Evolutionary conservation across 2,113 vertebrate genomes (phyloP), one percentile per base, ranked within the genome.

Genomic region (Aegypius monachus): DNA sequence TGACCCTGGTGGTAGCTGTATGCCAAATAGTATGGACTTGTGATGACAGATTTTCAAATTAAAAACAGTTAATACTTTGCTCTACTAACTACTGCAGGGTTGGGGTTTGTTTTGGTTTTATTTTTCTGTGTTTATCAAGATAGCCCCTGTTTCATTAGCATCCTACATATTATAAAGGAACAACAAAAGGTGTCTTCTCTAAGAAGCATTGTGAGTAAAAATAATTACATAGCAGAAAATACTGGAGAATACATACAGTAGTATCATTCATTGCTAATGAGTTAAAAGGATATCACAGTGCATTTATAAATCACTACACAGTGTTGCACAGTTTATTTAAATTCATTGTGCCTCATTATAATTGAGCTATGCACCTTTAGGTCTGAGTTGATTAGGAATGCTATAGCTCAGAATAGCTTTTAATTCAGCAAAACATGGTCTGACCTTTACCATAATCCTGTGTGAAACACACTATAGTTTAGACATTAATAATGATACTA

Each of bases 311-410:
- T 99, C 99, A 99, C 98, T 98, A 98, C 97, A 99, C 97, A 98
- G 98, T 98, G 98, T 99, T 99, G 98, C 97, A 98, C 99, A 99
- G 99, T 99, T 99, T 99, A 99, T 99, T 99, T 99, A 99, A 99
- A 99, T 99, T 99, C 98, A 99, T 99, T 98, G 99, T 98, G 98
- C 98, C 99, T 99, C 99, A 99, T 99, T 99, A 99, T 99, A 99
- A 99, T 98, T 99, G 99, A 99, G 99, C 99, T 99, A 99, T 99
- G 99, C 99, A 99, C 99, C 99, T 99, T 99, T 99, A 99, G 99
- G 99, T 99, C 99, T 98, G 98, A 99, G 98, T 99, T 99, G 99
- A 99, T 99, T 99, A 99, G 99, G 98, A 98, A 98, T 99, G 98
- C 99, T 98, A 99, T 99, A 99, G 99, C 99, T 99, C 99, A 99